Conservation (phyloP, 2,797 vertebrate species). For the Tragelaphus eurycerus region DNA sequence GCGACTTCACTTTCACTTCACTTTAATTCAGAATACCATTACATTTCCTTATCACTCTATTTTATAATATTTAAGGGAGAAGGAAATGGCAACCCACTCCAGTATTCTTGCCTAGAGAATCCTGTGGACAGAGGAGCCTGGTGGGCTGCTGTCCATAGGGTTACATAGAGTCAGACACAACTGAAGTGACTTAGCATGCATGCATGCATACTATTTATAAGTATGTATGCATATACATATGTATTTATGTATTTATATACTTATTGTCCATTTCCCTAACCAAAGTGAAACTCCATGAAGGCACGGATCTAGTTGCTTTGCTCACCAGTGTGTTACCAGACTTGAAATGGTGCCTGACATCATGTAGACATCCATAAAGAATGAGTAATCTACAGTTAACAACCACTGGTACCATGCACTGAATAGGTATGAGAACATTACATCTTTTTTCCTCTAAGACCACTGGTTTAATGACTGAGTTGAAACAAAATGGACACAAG, state of each 20-base stretch:
- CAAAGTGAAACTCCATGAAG: neutral
- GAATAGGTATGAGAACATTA: neutral
- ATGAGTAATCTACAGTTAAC: neutral
- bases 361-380: neutral
- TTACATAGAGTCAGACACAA: too few species aligned
- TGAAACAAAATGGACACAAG: neutral
- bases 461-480: neutral
- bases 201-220: neutral
- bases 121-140: too few species aligned
- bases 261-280: neutral
- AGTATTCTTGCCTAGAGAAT: too few species aligned
- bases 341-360: neutral
- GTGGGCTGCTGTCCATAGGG: too few species aligned
- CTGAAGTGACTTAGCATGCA: too few species aligned
- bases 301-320: neutral
- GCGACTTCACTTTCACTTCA: too few species aligned
- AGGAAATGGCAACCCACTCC: too few species aligned
- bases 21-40: conserved; percentile 13
- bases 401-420: neutral
- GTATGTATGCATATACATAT: neutral
- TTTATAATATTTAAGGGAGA: neutral
- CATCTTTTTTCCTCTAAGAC: neutral
- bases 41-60: neutral
- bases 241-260: neutral
- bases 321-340: neutral